Evolutionary conservation across 2,888 invertebrate genomes (phyloP), one percentile per base, ranked within the genome.

Genomic region (Eupithecia insigniata): DNA sequence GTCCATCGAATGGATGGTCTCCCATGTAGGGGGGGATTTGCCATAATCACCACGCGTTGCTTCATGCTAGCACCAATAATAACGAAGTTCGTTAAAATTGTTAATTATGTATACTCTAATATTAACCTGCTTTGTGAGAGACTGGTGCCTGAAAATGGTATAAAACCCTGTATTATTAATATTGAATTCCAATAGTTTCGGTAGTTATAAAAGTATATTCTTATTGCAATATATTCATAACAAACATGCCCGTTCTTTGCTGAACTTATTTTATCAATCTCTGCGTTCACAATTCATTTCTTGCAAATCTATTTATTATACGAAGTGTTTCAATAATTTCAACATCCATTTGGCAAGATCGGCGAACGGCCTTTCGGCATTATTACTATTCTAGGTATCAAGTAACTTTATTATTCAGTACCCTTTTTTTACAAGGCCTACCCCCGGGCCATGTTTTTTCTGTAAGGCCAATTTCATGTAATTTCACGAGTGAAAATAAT

Each of bases 261-360:
- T 51, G 12, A 22, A 14, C 14, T 16, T 22, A 51, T 14, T n/a
- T 51, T 51, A 72, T 76, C 69, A 73, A 69, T 34, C 66, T 46
- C 55, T 67, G 43, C 70, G 62, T 71, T 61, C 66, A 76, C 70
- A 77, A 76, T 79, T 67, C 76, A 70, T 79, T 79, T 81, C 74
- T 72, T 74, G 72, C 73, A 74, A 67, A 76, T 74, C 76, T 78
- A 78, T 78, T 78, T 78, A 78, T 78, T 78, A 80, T 81, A 78
- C 78, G 55, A 69, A 78, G 72, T 72, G 74, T 80, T 81, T 84
- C 79, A 84, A 82, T 82, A 83, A 84, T 80, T 82, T 80, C 73
- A 80, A 79, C 79, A 81, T 81, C 74, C 71, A 82, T 80, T 84
- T 80, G 71, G 70, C 70, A 72, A 75, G 79, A 77, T 39, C 64